Percentiles rank a stretch among this genome's conserved stretches.
These are phyloP conservation scores for Diloba caeruleocephala DNA, from an alignment of 2,888 invertebrate species.

Conservation along the genomic window DNA sequence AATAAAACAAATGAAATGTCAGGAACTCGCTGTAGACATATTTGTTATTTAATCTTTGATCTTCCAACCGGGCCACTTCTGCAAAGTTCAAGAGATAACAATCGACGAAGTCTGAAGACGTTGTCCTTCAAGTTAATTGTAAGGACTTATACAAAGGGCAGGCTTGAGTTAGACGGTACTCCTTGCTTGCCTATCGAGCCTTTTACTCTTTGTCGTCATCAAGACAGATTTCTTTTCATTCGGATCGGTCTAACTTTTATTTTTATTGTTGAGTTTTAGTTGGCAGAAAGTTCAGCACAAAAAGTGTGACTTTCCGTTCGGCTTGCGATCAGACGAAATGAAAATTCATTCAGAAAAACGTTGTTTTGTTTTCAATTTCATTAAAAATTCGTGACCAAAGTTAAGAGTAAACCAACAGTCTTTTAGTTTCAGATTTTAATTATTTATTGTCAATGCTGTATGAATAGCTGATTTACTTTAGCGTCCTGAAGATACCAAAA, in stretches of 20 bases:
- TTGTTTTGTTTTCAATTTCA: conserved; percentile 26
- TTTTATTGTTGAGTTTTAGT: conserved; percentile 58
- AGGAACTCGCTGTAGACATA: conserved; percentile 38
- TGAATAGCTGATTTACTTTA: neutral
- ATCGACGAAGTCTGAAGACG: conserved; percentile 62
- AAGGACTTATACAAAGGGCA: conserved; percentile 66
- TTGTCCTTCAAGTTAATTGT: conserved; percentile 70
- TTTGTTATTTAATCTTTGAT: conserved; percentile 63
- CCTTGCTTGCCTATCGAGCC: conserved; percentile 57
- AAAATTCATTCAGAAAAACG: conserved; percentile 13
- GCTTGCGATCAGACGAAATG: conserved; percentile 19
- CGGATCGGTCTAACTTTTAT: conserved; percentile 53
- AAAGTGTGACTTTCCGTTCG: conserved; percentile 25
- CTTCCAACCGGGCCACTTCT: conserved; percentile 58
- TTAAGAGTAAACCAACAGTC: neutral
- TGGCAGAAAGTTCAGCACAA: conserved; percentile 25
- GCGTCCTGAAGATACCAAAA: no score
- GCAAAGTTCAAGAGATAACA: conserved; percentile 65
- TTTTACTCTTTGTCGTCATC: conserved; percentile 58
- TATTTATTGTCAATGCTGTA: neutral
- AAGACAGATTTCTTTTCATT: conserved; percentile 61
- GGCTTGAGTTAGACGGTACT: conserved; percentile 62
- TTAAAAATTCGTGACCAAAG: conserved; percentile 11
- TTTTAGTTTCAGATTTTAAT: neutral
- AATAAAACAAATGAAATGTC: conserved; percentile 45